Evolutionary conservation across 53 echinoderm and acorn worm species (phyloP), one percentile per base, ranked within the genome.

Genomic region (Zoroaster sp.): DNA sequence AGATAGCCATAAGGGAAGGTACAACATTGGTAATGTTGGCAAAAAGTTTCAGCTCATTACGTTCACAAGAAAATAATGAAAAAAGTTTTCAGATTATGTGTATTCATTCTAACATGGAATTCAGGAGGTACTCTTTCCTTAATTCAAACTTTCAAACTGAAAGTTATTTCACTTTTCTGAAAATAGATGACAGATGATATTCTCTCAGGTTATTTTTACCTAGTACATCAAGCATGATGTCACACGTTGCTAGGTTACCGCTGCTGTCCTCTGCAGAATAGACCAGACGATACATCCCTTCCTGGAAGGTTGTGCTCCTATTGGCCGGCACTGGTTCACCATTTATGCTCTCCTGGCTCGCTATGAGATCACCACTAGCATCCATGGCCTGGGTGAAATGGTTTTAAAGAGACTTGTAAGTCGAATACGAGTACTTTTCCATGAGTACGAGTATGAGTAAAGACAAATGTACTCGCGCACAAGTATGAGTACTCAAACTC

Each of bases 181-280:
- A 68, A 23, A 21, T 68, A 21, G 20, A 6, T 5, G 34, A 73
- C 20, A 11, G 25, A 8, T 4, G n/a, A 17, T 52, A 4, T 17
- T 32, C 25, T 74, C 18, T n/a, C 35, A 3, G 18, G 35, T 53
- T 77, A 9, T 41, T 47, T 73, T 69, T 63, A 95, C 96, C 96
- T 92, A 41, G 87, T 35, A 95, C 90, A 12, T 92, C 87, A 10
- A 95, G 32, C 21, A 82, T 43, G 55, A 95, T 53, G 7, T 83
- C 75, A 87, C 96, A 95, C 14, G 80, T 73, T 23, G 44, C 93
- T 4, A 20, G 37, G 21, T 95, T 93, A 14, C 90, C 90, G 38
- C 77, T 68, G 5, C 68, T 68, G 45, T 95, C 96, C 15, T 36
- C 45, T 3, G 96, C 96, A 11, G 45, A 6, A 78, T 95, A 95